Base-by-base conservation (phyloP, 2,888 invertebrate species). In the Lasius fuliginosus region DNA sequence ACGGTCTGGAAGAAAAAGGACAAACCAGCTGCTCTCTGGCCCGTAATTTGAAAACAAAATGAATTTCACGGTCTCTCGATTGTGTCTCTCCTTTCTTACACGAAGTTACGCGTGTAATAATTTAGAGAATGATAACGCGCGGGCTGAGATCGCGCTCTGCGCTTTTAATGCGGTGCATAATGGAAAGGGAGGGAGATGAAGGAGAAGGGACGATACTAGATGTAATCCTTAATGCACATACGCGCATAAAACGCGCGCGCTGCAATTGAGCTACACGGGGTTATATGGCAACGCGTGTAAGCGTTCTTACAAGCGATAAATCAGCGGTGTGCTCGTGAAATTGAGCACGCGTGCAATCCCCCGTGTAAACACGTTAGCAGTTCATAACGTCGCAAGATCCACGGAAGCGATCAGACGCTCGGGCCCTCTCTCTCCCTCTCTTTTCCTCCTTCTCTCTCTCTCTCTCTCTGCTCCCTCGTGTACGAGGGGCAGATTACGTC, bases 331-430 rank as follows among this genome's bases (percentile, higher is more conserved):
- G 81, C 71, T 84, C 84, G 74, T 73, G 86, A 89, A 85, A 90
- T 87, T 91, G 89, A 77, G 85, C 85, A 84, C 77, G 77, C 82
- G 69, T 87, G 84, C 85, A 86, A 91, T 90, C 89, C 85, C 69
- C 68, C 82, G 71, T 88, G 90, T 84, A 90, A 92, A 87, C 90
- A 91, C 76, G 83, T 75, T 60, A 74, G 77, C 77, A 86, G 86
- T 88, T 87, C 90, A 88, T 91, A 88, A 90, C 84, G 75, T 88
- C 84, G 73, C 82, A 87, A 87, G 86, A 85, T 86, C 86, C 82
- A 60, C 60, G 53, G 83, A 75, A 86, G 68, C 86, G 87, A 91
- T 89, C 89, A 91, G 86, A 90, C 85, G 71, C 65, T 23, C 23
- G 60, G 49, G 33, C 23, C 27, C 36, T 76, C 64, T 64, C 46